Evolutionary conservation across 2,888 invertebrate genomes (phyloP).

Genomic region (Drosophila neotestacea): DNA sequence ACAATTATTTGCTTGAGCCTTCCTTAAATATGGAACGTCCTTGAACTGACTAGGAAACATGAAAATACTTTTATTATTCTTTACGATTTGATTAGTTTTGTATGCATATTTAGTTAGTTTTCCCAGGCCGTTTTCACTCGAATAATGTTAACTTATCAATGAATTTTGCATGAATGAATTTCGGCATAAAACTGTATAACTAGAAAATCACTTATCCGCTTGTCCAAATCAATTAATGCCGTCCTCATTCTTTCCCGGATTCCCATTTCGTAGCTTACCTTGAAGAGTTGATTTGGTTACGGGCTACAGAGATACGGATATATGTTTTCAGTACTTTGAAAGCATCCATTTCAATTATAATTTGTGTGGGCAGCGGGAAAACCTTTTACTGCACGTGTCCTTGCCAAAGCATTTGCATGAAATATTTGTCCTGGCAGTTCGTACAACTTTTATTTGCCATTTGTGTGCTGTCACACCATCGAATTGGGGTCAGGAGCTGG

Average conservation of each 20-base stretch:
- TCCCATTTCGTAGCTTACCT: conserved; percentile 24
- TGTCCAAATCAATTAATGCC: conserved; percentile 60
- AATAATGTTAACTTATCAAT: conserved; percentile 32
- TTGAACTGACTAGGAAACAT: conserved; percentile 37
- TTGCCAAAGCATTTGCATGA: conserved; percentile 69
- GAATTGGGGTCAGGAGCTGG: conserved; percentile 7
- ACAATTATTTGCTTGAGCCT: neutral
- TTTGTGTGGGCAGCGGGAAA: conserved; percentile 45
- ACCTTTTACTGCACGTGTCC: conserved; percentile 68
- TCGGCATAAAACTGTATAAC: conserved; percentile 1
- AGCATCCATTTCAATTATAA: conserved; percentile 76
- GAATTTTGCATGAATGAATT: conserved; percentile 51
- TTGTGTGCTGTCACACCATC: conserved; percentile 45
- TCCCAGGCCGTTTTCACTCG: neutral
- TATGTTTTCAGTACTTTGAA: conserved; percentile 18
- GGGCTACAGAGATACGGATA: neutral
- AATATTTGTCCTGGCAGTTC: conserved; percentile 46
- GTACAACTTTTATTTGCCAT: conserved; percentile 43
- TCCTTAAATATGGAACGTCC: conserved; percentile 15
- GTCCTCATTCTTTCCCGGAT: neutral
- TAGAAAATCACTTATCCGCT: conserved; percentile 37
- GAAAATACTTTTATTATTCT: conserved; percentile 49
- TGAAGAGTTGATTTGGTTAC: conserved; percentile 20
- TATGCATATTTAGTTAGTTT: conserved; percentile 15
- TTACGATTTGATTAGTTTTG: conserved; percentile 13